Percentiles rank a stretch among this genome's conserved stretches.
These are phyloP conservation scores for Cyanoliseus patagonus DNA, from an alignment of 2,113 vertebrate genomes.

Conservation along the genomic window DNA sequence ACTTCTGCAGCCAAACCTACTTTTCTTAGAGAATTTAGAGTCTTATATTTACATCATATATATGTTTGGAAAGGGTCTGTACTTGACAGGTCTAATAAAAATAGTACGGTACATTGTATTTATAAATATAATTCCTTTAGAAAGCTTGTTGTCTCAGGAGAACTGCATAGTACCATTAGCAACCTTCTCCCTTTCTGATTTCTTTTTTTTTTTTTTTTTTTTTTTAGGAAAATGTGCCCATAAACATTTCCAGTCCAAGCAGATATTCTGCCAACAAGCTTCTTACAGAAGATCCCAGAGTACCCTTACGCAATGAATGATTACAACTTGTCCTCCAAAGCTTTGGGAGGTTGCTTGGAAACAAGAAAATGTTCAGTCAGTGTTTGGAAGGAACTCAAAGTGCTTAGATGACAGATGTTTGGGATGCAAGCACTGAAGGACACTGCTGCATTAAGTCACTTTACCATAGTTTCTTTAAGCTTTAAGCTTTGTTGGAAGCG, in stretches of 20 bases:
- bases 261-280: not conserved
- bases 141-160: not conserved
- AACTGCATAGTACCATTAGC: not conserved
- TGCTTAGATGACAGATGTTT: not conserved
- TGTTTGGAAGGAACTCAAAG: not conserved
- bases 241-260: not conserved
- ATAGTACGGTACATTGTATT: not conserved
- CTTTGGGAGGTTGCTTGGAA: not conserved
- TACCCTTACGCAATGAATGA: not conserved
- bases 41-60: not conserved
- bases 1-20: not conserved
- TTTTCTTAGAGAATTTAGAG: not conserved
- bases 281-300: not conserved
- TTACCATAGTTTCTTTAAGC: not conserved
- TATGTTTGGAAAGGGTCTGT: not conserved
- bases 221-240: not conserved
- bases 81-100: not conserved
- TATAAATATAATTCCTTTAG: not conserved
- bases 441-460: not conserved
- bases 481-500: not conserved
- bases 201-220: not conserved
- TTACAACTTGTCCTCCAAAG: not conserved
- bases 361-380: not conserved
- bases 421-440: not conserved
- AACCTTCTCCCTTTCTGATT: not conserved